Evolutionary conservation across 1,140 invertebrate genomes (phyloP).

Genomic region (Charaxes varanes): DNA sequence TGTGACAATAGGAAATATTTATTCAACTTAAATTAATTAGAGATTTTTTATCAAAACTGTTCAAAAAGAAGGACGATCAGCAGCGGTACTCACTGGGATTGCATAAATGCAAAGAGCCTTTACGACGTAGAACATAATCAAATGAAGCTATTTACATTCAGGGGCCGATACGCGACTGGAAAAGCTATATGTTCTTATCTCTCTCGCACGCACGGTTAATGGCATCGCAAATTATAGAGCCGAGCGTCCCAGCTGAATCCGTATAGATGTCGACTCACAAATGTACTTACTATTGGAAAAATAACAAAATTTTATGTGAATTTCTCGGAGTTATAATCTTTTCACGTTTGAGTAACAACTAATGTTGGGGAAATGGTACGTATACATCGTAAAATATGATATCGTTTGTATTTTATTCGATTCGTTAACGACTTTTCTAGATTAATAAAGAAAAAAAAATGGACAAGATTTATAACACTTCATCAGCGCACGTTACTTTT

Average conservation of each 20-base stretch:
- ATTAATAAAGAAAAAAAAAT: too few species aligned
- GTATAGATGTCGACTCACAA: conserved; percentile 21
- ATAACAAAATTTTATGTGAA: conserved; percentile 63
- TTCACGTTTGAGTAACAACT: conserved; percentile 39
- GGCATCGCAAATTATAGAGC: conserved; percentile 60
- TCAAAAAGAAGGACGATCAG: conserved; percentile 35
- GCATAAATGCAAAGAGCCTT: conserved; percentile 65
- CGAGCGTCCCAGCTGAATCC: conserved; percentile 35
- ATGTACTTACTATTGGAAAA: conserved; percentile 42
- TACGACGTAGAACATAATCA: conserved; percentile 58
- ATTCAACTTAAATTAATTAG: too few species aligned
- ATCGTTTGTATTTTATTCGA: neutral
- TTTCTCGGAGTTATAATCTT: conserved; percentile 37
- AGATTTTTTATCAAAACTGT: conserved; percentile 4
- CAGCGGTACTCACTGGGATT: conserved; percentile 36
- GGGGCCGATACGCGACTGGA: conserved; percentile 33
- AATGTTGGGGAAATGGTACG: conserved; percentile 6
- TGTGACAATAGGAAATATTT: too few species aligned
- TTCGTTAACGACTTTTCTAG: too few species aligned
- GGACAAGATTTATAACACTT: too few species aligned
- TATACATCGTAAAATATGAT: conserved; percentile 2
- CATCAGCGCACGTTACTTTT: too few species aligned
- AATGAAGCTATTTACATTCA: conserved; percentile 71
- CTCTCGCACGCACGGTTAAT: conserved; percentile 48
- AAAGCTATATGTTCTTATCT: conserved; percentile 31